phyloP scores from a whole-genome alignment of 2,797 vertebrate genomes.

The Pangasius larnaudii region DNA sequence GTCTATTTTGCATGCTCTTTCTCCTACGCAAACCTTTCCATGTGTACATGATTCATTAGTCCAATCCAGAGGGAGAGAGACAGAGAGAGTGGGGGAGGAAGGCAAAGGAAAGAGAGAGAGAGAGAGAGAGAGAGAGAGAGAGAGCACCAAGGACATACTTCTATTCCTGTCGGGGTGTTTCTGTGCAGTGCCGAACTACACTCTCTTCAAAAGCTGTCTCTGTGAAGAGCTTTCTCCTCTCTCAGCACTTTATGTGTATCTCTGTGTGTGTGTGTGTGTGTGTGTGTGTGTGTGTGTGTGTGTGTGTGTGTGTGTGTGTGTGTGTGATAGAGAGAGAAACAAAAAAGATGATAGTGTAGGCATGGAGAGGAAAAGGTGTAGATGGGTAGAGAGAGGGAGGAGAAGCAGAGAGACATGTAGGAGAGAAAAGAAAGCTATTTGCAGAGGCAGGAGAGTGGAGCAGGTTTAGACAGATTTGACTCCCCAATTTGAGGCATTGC shows the following conservation, averaged over 20 bases:
- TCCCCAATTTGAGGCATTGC: neutral
- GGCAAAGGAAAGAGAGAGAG: constrained; percentile 11
- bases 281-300: constrained; percentile 33
- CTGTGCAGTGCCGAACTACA: constrained; percentile 48
- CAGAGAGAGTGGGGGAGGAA: constrained; percentile 42
- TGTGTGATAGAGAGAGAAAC: constrained; percentile 19
- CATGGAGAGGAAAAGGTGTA: constrained; percentile 30
- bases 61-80: constrained; percentile 38
- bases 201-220: constrained; percentile 56
- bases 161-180: constrained; percentile 65
- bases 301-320: constrained; percentile 7
- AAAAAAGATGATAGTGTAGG: constrained; percentile 20
- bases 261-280: constrained; percentile 21
- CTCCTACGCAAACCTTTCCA: constrained; percentile 52
- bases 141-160: constrained; percentile 50
- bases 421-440: constrained; percentile 35
- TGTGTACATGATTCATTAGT: constrained; percentile 58
- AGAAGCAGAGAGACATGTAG: constrained; percentile 28
- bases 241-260: constrained; percentile 40
- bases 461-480: constrained; percentile 6
- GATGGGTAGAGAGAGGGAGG: constrained; percentile 27
- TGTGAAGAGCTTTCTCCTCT: constrained; percentile 52
- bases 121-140: constrained; percentile 37
- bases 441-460: constrained; percentile 80
- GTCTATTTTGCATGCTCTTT: constrained; percentile 53